Base-by-base conservation (phyloP, 2,113 vertebrate species). In the Trichomycterus rosablanca region DNA sequence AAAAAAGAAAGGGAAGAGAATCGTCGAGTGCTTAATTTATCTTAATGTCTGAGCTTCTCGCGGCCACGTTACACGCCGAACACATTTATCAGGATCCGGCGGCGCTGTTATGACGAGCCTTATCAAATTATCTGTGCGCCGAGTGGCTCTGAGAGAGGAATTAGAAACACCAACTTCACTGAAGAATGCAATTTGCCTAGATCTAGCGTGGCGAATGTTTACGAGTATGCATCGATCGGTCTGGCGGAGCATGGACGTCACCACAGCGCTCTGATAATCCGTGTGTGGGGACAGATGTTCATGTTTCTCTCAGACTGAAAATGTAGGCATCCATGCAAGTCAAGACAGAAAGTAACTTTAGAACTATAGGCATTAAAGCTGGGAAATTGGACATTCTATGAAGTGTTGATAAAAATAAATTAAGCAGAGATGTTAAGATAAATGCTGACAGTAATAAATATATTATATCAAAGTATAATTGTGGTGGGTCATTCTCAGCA, bases 51-150 rank as follows among this genome's bases (percentile, higher is more conserved):
- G 68, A 68, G 78, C 69, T 74, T 63, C 75, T 78, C 78, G 74
- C 49, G 75, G 81, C 83, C 72, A 76, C 76, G 79, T 81, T 81
- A 85, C 76, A 79, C 78, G 84, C 81, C 81, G 84, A 59, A 77
- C 76, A 79, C 78, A 82, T 84, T 85, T 81, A 86, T 85, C 80
- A 81, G 79, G 82, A 85, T 82, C 79, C 80, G 78, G 78, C 78
- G 72, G 70, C 76, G 78, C 73, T 77, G 82, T 84, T 83, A 84
- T 73, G 73, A 83, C 79, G 74, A 78, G 71, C 76, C 70, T 86
- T 83, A 86, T 83, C 83, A 77, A 87, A 86, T 86, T 84, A 87
- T 85, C 81, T 75, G 63, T 77, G 77, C 32, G 76, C 77, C 76
- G 78, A 85, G 80, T 76, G 82, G 74, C 80, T 70, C 78, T 78